phyloP scores from a whole-genome alignment of 2,888 invertebrate genomes.

The Oxycera nigricornis region DNA sequence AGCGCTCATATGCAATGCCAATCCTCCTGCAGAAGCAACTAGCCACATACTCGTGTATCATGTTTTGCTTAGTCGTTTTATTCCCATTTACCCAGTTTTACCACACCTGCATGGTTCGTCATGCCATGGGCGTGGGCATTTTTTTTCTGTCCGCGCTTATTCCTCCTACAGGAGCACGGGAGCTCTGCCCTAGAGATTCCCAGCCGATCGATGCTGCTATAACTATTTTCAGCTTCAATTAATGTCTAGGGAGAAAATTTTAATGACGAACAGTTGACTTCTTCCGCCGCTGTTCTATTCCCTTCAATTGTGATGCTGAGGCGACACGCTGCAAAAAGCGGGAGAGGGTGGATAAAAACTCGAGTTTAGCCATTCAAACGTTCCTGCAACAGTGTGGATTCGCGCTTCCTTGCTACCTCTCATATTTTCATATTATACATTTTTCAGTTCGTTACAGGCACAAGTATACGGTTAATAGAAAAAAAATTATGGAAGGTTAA shows the following conservation, averaged over 20 bases:
- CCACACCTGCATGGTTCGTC: background rate
- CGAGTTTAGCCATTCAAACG: too few relatives aligned
- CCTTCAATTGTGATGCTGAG: constrained; percentile 6
- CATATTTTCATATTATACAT: background rate
- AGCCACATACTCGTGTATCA: too few relatives aligned
- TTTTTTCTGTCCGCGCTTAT: background rate
- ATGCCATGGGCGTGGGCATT: constrained; percentile 18
- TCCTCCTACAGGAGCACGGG: background rate
- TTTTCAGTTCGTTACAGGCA: background rate
- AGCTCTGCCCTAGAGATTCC: constrained; percentile 39
- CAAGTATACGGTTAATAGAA: background rate
- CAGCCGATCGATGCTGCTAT: constrained; percentile 44
- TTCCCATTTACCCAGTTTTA: constrained; percentile 16
- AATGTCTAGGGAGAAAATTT: constrained; percentile 46
- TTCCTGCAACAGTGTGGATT: background rate
- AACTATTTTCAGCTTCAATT: constrained; percentile 47
- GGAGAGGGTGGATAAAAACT: too few relatives aligned
- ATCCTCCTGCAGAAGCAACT: too few relatives aligned
- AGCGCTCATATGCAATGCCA: too few relatives aligned
- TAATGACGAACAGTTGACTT: constrained; percentile 45
- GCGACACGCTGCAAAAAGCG: background rate
- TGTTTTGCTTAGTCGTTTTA: background rate
- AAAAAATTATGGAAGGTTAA: background rate
- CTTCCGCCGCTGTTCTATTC: constrained; percentile 20
- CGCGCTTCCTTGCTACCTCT: background rate